Conservation (phyloP, 2,888 invertebrate species). For the Clanis bilineata region DNA sequence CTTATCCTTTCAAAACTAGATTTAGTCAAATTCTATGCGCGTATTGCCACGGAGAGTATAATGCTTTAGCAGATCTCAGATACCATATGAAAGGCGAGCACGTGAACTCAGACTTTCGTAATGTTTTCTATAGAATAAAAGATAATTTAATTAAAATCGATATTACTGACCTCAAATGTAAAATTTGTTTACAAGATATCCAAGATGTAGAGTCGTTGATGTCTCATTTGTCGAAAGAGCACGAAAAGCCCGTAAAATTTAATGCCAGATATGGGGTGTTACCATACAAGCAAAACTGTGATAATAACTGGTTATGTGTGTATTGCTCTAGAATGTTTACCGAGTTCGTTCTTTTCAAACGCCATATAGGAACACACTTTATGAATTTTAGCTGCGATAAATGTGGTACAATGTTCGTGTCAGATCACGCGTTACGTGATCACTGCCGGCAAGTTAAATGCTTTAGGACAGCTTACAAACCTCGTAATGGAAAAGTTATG, state of each 20-base stretch:
- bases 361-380: conserved; percentile 67
- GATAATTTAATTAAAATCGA: conserved; percentile 73
- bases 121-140: conserved; percentile 70
- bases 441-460: conserved; percentile 72
- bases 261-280: conserved; percentile 67
- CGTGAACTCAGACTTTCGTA: conserved; percentile 59
- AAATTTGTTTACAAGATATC: conserved; percentile 55
- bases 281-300: conserved; percentile 62
- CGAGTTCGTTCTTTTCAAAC: conserved; percentile 64
- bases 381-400: conserved; percentile 72
- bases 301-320: conserved; percentile 61
- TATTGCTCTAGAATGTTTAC: conserved; percentile 59
- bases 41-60: conserved; percentile 67
- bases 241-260: conserved; percentile 66
- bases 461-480: conserved; percentile 64
- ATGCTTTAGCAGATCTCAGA: conserved; percentile 54
- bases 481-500: conserved; percentile 63
- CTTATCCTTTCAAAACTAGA: conserved; percentile 72
- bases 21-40: conserved; percentile 72
- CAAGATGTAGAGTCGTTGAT: conserved; percentile 63
- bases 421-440: conserved; percentile 65
- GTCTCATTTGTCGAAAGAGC: conserved; percentile 61
- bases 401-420: conserved; percentile 69
- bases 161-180: conserved; percentile 70
- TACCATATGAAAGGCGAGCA: conserved; percentile 66